phyloP scores from a whole-genome alignment of 2,888 invertebrate genomes.

The Dryobota labecula region DNA sequence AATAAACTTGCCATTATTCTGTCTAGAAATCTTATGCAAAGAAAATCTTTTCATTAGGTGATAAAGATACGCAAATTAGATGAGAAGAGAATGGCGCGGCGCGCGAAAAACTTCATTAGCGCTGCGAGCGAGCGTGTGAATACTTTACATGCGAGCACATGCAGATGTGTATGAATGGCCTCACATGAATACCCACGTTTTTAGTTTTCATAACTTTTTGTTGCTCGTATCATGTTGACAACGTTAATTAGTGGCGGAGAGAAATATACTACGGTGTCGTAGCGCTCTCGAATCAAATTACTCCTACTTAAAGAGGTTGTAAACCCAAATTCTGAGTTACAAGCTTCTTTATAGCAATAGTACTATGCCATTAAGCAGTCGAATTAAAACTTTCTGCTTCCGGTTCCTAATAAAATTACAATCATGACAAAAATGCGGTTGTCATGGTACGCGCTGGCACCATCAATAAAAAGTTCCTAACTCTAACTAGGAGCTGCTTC shows the following conservation, averaged over 20 bases:
- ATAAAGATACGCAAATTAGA: slow-evolving; percentile 73
- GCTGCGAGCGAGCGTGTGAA: slow-evolving; percentile 61
- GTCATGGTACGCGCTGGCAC: slow-evolving; percentile 66
- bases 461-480: slow-evolving; percentile 44
- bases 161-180: slow-evolving; percentile 55
- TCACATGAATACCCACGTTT: slow-evolving; percentile 47
- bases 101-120: slow-evolving; percentile 71
- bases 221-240: slow-evolving; percentile 34
- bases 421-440: slow-evolving; percentile 50
- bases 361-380: slow-evolving; percentile 14
- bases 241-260: slow-evolving; percentile 41
- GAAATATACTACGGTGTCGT: slow-evolving; percentile 18
- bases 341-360: slow-evolving; percentile 17
- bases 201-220: slow-evolving; percentile 52
- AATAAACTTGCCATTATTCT: slow-evolving; percentile 52
- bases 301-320: slow-evolving; percentile 28
- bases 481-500: slow-evolving; percentile 41
- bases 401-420: slow-evolving; percentile 46
- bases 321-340: slow-evolving; percentile 44
- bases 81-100: slow-evolving; percentile 57
- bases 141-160: slow-evolving; percentile 52
- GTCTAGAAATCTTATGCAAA: slow-evolving; percentile 36
- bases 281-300: slow-evolving; percentile 38
- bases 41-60: slow-evolving; percentile 65
- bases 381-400: slow-evolving; percentile 47